Conservation (phyloP, 1,140 invertebrate genomes). For the Drosophila asahinai region DNA sequence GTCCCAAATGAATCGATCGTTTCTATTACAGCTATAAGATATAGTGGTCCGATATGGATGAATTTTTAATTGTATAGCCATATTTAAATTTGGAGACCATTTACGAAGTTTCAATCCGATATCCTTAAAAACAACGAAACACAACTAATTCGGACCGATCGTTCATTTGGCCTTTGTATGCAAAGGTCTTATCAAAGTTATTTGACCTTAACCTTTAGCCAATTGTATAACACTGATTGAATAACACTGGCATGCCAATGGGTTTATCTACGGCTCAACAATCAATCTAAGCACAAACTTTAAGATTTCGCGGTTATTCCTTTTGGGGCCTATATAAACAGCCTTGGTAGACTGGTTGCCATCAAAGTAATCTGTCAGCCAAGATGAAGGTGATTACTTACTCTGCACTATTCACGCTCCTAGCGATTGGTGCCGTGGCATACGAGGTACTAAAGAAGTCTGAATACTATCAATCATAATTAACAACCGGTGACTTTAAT, state of each 20-base stretch:
- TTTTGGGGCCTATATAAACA: conserved; percentile 10
- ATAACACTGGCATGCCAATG: background rate
- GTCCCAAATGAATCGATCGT: too few species aligned
- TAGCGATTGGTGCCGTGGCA: background rate
- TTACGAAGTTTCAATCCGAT: too few species aligned
- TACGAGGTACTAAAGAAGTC: background rate
- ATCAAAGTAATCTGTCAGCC: background rate
- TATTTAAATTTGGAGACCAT: too few species aligned
- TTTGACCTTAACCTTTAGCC: background rate
- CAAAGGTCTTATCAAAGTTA: background rate
- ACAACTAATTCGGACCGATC: too few species aligned
- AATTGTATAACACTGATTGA: background rate
- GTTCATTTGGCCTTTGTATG: background rate
- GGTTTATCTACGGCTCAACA: background rate
- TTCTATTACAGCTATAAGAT: too few species aligned
- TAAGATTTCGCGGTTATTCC: conserved; percentile 4
- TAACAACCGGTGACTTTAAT: background rate
- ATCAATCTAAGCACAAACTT: background rate
- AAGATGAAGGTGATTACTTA: background rate
- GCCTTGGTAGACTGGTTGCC: background rate
- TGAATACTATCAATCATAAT: too few species aligned
- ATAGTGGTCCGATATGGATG: too few species aligned
- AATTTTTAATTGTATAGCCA: too few species aligned
- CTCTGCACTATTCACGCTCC: background rate
- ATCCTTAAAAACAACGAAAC: too few species aligned